phyloP scores from a whole-genome alignment of 2,888 invertebrate genomes.

The Ichneumon xanthorius region DNA sequence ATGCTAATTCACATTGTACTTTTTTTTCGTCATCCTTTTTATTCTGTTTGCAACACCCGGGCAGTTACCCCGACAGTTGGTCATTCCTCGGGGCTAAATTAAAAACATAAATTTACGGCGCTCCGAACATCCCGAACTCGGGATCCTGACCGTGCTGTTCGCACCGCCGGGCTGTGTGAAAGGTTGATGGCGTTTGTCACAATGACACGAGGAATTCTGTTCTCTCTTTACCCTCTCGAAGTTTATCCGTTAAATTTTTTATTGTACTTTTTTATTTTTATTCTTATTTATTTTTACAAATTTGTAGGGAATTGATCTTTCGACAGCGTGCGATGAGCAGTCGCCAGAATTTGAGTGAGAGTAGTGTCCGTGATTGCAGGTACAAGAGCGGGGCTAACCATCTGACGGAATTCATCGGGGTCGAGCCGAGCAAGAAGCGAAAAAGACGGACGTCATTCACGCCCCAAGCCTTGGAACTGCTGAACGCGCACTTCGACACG shows the following conservation, averaged over 20 bases:
- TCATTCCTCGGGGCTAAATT: conserved; percentile 83
- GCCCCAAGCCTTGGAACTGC: conserved; percentile 96
- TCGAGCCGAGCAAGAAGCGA: conserved; percentile 98
- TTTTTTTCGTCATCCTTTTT: conserved; percentile 78
- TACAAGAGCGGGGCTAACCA: conserved; percentile 97
- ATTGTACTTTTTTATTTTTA: background rate
- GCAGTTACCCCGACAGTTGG: conserved; percentile 80
- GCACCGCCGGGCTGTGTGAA: background rate
- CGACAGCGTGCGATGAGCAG: conserved; percentile 55
- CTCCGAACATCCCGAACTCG: conserved; percentile 37
- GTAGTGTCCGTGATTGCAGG: conserved; percentile 87
- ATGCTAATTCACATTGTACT: conserved; percentile 80
- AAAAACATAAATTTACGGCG: conserved; percentile 82
- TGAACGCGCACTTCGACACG: conserved; percentile 98
- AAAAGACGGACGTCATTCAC: conserved; percentile 99
- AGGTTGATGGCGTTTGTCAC: background rate
- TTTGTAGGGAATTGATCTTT: background rate
- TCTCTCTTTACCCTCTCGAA: background rate
- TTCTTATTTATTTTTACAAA: background rate
- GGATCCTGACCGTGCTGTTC: background rate
- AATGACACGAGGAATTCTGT: background rate
- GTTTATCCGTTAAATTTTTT: background rate
- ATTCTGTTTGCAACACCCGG: conserved; percentile 45
- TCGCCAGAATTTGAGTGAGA: conserved; percentile 82
- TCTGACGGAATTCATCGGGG: conserved; percentile 97